Percentiles rank a stretch among this genome's conserved stretches.
phyloP scores from a whole-genome alignment of 2,797 vertebrate species.

The Lerista edwardsae region DNA sequence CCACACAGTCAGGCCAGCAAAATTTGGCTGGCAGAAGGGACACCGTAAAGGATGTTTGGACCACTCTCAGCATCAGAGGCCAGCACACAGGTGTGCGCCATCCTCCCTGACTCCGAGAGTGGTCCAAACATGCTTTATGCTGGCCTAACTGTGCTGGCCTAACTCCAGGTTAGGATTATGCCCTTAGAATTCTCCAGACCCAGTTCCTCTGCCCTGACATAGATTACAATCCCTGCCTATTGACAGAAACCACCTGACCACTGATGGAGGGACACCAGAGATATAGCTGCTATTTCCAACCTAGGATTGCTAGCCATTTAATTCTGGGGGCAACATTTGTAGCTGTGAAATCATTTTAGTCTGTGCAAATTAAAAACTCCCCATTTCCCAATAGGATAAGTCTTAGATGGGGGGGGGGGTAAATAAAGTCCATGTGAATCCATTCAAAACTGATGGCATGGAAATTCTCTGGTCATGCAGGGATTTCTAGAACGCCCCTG shows the following conservation, averaged over 20 bases:
- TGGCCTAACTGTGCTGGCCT: no score
- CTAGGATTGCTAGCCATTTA: neutral
- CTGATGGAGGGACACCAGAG: neutral
- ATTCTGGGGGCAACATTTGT: neutral
- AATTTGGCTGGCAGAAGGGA: no score
- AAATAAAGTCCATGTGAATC: neutral
- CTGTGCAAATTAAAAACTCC: neutral
- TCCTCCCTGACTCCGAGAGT: no score
- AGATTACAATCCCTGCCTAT: neutral
- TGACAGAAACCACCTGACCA: neutral
- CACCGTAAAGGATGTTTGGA: no score
- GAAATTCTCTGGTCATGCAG: neutral
- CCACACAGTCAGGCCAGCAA: no score
- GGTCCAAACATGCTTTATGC: no score
- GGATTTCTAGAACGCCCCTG: neutral
- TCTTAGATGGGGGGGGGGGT: neutral
- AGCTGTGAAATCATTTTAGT: neutral
- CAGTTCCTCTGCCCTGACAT: neutral
- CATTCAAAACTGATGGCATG: neutral
- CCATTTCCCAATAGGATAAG: neutral
- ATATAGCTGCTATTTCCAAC: neutral
- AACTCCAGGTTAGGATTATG: no score
- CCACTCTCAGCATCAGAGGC: no score
- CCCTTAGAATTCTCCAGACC: neutral
- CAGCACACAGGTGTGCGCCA: no score